A percentile compares a stretch with the other conserved stretches of the same genome.
Conservation (phyloP, 2,113 vertebrate species). For the Gallinago jamesoni region DNA sequence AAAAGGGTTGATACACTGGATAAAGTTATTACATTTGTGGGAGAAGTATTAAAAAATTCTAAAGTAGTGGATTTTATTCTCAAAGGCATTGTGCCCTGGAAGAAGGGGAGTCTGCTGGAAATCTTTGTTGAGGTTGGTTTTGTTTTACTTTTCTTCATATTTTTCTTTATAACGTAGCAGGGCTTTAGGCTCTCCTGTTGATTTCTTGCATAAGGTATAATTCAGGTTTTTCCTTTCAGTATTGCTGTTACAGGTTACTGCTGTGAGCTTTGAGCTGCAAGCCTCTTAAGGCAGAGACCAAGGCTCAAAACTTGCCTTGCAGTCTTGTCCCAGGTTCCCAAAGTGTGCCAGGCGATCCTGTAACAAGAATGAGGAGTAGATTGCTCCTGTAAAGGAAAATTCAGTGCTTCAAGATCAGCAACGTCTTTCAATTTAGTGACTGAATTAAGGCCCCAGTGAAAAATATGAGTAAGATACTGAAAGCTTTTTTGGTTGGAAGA, state of each 20-base stretch:
- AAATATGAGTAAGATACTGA: not conserved
- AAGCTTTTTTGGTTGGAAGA: not conserved
- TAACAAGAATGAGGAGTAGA: not conserved
- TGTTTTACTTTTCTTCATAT: not conserved
- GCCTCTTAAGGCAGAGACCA: not conserved
- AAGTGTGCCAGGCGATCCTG: not conserved
- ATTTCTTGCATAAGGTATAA: not conserved
- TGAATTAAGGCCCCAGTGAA: not conserved
- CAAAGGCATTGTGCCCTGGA: slow-evolving; percentile 80
- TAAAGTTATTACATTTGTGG: slow-evolving; percentile 78
- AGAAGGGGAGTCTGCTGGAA: slow-evolving; percentile 71
- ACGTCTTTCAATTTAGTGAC: not conserved
- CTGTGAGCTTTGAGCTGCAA: not conserved
- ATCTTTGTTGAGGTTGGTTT: slow-evolving; percentile 80
- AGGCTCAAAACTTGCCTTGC: not conserved
- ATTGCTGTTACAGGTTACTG: not conserved
- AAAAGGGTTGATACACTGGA: slow-evolving; percentile 78
- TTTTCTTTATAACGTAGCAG: not conserved
- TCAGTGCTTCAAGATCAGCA: not conserved
- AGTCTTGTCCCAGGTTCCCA: not conserved
- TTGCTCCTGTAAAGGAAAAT: not conserved
- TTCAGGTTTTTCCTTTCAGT: not conserved
- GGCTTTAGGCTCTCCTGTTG: not conserved
- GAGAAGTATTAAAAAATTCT: slow-evolving; percentile 81
- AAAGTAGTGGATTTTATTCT: slow-evolving; percentile 83